These are phyloP conservation scores for Periophthalmodon schlosseri DNA, from an alignment of 2,113 vertebrate species.

Conservation along the genomic window DNA sequence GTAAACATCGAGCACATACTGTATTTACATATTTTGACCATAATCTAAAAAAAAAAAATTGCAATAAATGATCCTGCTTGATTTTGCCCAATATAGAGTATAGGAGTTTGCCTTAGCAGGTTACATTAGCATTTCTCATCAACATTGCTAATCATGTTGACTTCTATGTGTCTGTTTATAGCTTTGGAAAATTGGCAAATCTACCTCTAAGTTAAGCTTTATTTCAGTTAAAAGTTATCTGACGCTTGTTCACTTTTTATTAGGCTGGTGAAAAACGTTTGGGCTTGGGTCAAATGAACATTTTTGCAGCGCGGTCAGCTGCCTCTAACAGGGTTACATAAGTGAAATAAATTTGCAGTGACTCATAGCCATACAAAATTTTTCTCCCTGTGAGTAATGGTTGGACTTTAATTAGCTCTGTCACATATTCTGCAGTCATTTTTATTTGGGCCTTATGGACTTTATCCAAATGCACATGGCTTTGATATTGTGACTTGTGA, in stretches of 20 bases:
- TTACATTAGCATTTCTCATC: conserved; percentile 2
- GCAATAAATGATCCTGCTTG: not conserved
- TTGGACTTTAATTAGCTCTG: conserved; percentile 53
- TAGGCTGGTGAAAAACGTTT: conserved; percentile 19
- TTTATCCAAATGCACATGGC: conserved; percentile 18
- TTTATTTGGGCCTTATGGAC: conserved; percentile 25
- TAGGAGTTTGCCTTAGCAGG: not conserved
- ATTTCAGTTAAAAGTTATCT: not conserved
- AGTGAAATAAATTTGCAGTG: conserved; percentile 52
- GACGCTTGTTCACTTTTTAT: conserved; percentile 28
- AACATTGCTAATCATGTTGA: not conserved
- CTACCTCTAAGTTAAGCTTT: not conserved
- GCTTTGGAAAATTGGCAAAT: not conserved
- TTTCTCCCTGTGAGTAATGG: not conserved
- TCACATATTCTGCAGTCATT: conserved; percentile 38
- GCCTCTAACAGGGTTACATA: conserved; percentile 47
- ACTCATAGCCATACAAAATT: conserved; percentile 46
- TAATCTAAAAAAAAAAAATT: too few species aligned
- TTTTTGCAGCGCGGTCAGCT: conserved; percentile 27
- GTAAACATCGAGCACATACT: not conserved
- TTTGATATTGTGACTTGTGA: conserved; percentile 17
- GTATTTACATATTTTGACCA: not conserved
- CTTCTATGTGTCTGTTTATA: conserved; percentile 6
- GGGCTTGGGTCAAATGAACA: conserved; percentile 31
- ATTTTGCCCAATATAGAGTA: not conserved